Evolutionary conservation across 2,888 invertebrate genomes (phyloP).

Genomic region (Plagodis dolabraria): DNA sequence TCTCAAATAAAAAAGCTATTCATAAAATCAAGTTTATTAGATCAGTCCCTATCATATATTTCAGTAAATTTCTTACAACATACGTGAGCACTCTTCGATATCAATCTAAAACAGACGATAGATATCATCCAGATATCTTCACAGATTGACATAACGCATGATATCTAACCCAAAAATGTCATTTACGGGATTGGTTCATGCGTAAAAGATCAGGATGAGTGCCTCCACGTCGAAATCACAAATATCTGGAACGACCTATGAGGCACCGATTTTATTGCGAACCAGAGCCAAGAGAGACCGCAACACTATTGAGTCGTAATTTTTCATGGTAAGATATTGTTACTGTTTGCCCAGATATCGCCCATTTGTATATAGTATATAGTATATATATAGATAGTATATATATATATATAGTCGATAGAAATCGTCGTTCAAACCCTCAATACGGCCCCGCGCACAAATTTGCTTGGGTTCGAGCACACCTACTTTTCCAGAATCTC

Average conservation of each 20-base stretch:
- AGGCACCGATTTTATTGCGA: slow-evolving; percentile 66
- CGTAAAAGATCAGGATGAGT: slow-evolving; percentile 52
- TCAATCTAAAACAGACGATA: slow-evolving; percentile 18
- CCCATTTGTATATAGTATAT: slow-evolving; percentile 79
- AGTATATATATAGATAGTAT: no score
- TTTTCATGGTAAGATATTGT: slow-evolving; percentile 73
- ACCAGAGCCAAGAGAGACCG: slow-evolving; percentile 65
- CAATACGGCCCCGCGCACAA: slow-evolving; percentile 57
- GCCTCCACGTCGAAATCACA: slow-evolving; percentile 53
- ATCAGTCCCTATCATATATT: slow-evolving; percentile 1
- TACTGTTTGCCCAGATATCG: slow-evolving; percentile 67
- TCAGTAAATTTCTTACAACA: slow-evolving; percentile 7
- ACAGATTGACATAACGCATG: slow-evolving; percentile 13
- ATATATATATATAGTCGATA: no score
- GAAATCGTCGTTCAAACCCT: slow-evolving; percentile 64
- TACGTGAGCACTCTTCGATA: slow-evolving; percentile 11
- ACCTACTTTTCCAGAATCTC: slow-evolving; percentile 45
- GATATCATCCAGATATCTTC: slow-evolving; percentile 13
- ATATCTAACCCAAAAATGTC: slow-evolving; percentile 15
- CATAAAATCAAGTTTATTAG: background rate
- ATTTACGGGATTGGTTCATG: slow-evolving; percentile 50
- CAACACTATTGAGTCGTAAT: slow-evolving; percentile 65
- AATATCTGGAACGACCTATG: slow-evolving; percentile 56
- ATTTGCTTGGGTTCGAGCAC: slow-evolving; percentile 57
- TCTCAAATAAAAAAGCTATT: background rate